These are phyloP conservation scores for Mormyrus proboscirostris DNA, from an alignment of 2,797 vertebrate genomes.

Conservation along the genomic window DNA sequence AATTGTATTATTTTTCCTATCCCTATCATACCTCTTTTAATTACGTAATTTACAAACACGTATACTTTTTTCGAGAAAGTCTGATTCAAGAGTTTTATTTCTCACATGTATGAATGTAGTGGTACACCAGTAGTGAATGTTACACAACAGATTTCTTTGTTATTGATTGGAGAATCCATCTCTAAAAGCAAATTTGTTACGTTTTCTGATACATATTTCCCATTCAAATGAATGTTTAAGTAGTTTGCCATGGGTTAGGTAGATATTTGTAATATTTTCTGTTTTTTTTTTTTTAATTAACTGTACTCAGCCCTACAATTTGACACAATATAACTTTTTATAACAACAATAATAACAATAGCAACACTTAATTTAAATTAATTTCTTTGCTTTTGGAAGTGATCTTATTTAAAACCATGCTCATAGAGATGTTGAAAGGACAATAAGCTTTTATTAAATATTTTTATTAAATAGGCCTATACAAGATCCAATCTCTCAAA, in stretches of 20 bases:
- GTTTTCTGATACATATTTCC: neutral
- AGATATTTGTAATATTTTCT: neutral
- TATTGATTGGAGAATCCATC: neutral
- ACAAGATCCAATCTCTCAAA: neutral
- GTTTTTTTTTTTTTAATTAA: neutral
- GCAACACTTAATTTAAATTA: neutral
- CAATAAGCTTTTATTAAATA: neutral
- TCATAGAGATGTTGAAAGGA: neutral
- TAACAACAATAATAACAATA: neutral
- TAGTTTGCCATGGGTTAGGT: neutral
- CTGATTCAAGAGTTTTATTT: neutral
- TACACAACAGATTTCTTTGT: neutral
- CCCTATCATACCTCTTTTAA: neutral
- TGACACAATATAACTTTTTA: neutral
- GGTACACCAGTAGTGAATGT: neutral
- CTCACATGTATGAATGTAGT: neutral
- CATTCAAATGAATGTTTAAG: neutral
- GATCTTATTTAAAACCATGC: neutral
- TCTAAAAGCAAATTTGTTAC: neutral
- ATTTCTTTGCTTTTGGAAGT: neutral
- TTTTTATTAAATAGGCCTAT: neutral
- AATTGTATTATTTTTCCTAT: neutral
- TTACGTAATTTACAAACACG: neutral
- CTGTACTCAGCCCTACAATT: neutral
- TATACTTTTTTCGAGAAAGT: neutral